These are phyloP conservation scores for Anthoscopus minutus DNA, from an alignment of 2,113 vertebrate genomes.

Conservation along the genomic window DNA sequence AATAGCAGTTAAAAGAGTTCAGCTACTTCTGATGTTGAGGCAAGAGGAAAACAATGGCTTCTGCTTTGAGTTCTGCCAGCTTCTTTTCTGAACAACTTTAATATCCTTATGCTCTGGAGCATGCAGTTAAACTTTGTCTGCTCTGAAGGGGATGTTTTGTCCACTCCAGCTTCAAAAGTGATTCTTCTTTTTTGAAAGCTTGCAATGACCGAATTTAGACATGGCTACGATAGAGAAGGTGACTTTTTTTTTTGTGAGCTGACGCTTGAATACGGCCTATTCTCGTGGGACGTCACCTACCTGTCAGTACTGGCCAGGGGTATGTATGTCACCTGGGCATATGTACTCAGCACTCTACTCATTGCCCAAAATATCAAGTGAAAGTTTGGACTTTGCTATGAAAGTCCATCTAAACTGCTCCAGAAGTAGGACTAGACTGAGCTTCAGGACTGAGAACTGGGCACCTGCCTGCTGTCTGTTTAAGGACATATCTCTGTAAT, in stretches of 20 bases:
- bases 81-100: constrained; percentile 11
- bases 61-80: constrained; percentile 19
- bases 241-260: not conserved
- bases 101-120: constrained; percentile 10
- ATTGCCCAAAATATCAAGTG: not conserved
- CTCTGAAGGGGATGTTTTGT: constrained; percentile 4
- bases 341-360: not conserved
- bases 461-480: not conserved
- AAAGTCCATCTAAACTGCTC: not conserved
- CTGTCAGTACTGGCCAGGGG: not conserved
- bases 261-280: not conserved
- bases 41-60: constrained; percentile 22
- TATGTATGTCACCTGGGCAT: not conserved
- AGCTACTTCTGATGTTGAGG: not conserved
- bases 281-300: not conserved
- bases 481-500: not conserved
- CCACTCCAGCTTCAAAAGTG: not conserved
- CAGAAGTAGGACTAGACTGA: not conserved
- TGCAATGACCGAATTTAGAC: not conserved
- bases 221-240: not conserved
- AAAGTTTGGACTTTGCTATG: not conserved
- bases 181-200: not conserved
- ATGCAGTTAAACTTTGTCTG: constrained; percentile 1
- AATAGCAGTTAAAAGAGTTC: not conserved
- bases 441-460: not conserved